phyloP scores from a whole-genome alignment of 2,888 invertebrate genomes.

The Parnassius mnemosyne region DNA sequence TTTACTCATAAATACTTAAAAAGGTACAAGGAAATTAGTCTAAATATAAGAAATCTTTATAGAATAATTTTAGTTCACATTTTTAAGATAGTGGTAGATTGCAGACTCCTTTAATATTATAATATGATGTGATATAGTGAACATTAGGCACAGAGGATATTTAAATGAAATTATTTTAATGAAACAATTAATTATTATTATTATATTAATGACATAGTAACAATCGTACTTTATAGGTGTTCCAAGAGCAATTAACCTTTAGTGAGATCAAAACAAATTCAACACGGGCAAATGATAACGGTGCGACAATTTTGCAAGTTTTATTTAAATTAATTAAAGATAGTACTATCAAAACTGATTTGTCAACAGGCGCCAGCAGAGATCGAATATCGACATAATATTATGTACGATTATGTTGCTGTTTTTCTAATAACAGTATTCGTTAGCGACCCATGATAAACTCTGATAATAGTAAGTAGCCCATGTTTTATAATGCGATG shows the following conservation, averaged over 20 bases:
- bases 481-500: conserved; percentile 52
- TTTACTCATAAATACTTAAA: not conserved
- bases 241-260: conserved; percentile 27
- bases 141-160: no score
- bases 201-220: not conserved
- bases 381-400: conserved; percentile 36
- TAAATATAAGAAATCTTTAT: no score
- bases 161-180: no score
- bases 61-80: no score
- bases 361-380: conserved; percentile 61
- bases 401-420: conserved; percentile 32
- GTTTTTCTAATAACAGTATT: conserved; percentile 64
- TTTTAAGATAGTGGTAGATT: no score
- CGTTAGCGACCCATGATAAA: conserved; percentile 71
- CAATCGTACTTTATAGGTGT: conserved; percentile 13
- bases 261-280: conserved; percentile 31
- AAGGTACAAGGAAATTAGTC: no score
- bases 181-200: no score
- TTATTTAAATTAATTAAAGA: conserved; percentile 44
- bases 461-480: conserved; percentile 49
- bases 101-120: no score
- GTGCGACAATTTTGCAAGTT: conserved; percentile 29
- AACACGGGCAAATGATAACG: conserved; percentile 28
- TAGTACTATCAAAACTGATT: conserved; percentile 38
- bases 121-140: no score